phyloP scores from a whole-genome alignment of 2,113 vertebrate species.

The Neoarius graeffei region DNA sequence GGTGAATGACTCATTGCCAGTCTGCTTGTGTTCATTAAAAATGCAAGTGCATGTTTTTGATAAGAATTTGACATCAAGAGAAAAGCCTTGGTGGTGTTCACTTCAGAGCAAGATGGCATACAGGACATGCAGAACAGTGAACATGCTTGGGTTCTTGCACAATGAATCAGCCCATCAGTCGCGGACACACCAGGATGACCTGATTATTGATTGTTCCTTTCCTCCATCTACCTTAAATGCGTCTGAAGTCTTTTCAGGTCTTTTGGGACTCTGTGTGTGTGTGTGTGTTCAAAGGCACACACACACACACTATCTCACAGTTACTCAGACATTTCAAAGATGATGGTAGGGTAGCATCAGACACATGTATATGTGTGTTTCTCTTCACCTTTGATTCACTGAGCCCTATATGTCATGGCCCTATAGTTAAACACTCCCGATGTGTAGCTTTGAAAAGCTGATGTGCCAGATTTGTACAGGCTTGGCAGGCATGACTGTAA shows the following conservation, averaged over 20 bases:
- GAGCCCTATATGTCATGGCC: conserved; percentile 63
- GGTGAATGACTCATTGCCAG: background rate
- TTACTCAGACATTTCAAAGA: conserved; percentile 24
- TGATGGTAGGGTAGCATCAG: conserved; percentile 1
- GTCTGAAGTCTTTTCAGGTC: conserved; percentile 19
- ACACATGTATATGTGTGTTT: conserved; percentile 11
- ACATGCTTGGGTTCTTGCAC: background rate
- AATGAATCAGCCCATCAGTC: background rate
- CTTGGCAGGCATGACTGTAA: conserved; percentile 68
- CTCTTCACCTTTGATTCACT: conserved; percentile 51
- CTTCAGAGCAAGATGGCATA: background rate
- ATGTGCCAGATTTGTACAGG: conserved; percentile 69
- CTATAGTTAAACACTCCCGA: conserved; percentile 62
- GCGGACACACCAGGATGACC: background rate
- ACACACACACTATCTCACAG: background rate
- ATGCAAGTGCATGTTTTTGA: conserved; percentile 3
- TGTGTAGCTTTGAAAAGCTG: conserved; percentile 70
- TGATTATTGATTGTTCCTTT: conserved; percentile 18
- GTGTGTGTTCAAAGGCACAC: conserved; percentile 4
- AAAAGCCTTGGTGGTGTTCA: background rate
- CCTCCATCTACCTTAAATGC: conserved; percentile 5
- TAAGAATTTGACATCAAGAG: conserved; percentile 36
- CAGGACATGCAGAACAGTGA: background rate
- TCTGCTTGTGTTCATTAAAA: conserved; percentile 23
- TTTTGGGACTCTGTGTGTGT: conserved; percentile 1